Conservation (phyloP, 2,888 invertebrate genomes). For the Aphidoletes aphidimyza region DNA sequence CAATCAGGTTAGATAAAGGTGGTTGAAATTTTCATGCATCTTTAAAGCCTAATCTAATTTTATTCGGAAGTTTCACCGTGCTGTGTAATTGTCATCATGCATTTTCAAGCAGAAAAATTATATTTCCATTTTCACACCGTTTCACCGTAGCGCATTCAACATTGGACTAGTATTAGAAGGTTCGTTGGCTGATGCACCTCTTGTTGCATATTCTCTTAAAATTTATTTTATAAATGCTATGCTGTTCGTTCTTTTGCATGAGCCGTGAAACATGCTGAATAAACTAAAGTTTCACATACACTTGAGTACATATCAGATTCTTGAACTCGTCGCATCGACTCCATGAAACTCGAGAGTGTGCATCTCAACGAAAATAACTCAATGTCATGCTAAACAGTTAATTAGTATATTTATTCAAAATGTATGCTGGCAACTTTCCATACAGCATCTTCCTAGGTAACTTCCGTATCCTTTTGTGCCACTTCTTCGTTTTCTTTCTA, state of each 20-base stretch:
- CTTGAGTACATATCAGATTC: not conserved
- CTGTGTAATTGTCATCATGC: not conserved
- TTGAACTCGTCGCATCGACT: not conserved
- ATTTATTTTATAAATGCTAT: not conserved
- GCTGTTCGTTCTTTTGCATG: not conserved
- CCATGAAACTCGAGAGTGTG: not conserved
- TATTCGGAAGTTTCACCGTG: not conserved
- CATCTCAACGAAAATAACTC: constrained; percentile 5
- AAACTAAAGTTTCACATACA: constrained; percentile 1
- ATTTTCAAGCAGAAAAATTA: not conserved
- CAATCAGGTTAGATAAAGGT: not conserved
- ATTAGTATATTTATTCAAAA: constrained; percentile 12
- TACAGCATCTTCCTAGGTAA: no score
- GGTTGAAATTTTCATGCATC: not conserved
- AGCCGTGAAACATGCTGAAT: not conserved
- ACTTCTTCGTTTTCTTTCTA: not conserved
- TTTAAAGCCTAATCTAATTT: not conserved
- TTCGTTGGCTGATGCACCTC: not conserved
- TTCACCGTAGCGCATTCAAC: not conserved
- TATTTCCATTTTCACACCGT: not conserved
- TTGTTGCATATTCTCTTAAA: not conserved
- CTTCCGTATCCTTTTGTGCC: no score
- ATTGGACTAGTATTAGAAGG: not conserved
- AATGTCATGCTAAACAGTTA: not conserved
- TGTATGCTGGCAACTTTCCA: no score